Percentiles rank a stretch among this genome's conserved stretches.
Conservation (phyloP, 2,888 invertebrate species). For the Cremastobaeus sp. region DNA sequence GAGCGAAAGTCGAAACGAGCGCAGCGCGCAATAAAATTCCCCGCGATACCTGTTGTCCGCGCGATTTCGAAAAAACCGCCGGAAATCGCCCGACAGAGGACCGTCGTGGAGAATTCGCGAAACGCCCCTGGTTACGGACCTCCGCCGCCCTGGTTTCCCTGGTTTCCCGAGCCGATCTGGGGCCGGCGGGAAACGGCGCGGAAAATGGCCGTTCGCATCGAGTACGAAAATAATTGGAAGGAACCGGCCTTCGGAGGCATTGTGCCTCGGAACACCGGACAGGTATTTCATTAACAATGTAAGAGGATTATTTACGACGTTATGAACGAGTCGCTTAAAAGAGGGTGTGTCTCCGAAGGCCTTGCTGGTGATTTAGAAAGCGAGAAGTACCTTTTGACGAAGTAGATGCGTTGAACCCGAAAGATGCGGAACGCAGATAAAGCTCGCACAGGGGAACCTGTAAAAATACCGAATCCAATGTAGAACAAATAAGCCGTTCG, state of each 20-base stretch:
- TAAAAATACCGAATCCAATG: conserved; percentile 4
- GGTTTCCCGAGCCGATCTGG: too few species aligned
- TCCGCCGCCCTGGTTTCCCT: too few species aligned
- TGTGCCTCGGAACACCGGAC: conserved; percentile 19
- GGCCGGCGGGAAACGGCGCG: too few species aligned
- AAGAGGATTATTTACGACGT: conserved; percentile 49
- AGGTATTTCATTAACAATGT: conserved; percentile 52
- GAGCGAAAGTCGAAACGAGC: conserved; percentile 65
- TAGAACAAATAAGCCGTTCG: neutral
- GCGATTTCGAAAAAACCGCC: too few species aligned
- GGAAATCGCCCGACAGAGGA: too few species aligned
- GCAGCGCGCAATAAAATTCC: conserved; percentile 52
- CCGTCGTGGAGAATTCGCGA: too few species aligned
- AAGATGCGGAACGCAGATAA: conserved; percentile 27
- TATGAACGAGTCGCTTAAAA: conserved; percentile 43
- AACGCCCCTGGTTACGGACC: too few species aligned
- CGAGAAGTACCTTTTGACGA: conserved; percentile 36
- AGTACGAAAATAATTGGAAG: conserved; percentile 17
- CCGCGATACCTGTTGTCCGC: conserved; percentile 52
- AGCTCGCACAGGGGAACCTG: conserved; percentile 21
- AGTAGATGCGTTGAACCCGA: conserved; percentile 35
- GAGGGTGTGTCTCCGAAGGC: conserved; percentile 52
- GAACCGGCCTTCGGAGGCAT: conserved; percentile 12
- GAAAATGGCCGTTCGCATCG: too few species aligned
- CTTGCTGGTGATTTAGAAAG: conserved; percentile 37